Evolutionary conservation across 35 echinoderm and acorn worm species (phyloP).

Genomic region (Hemicentrotus pulcherrimus): DNA sequence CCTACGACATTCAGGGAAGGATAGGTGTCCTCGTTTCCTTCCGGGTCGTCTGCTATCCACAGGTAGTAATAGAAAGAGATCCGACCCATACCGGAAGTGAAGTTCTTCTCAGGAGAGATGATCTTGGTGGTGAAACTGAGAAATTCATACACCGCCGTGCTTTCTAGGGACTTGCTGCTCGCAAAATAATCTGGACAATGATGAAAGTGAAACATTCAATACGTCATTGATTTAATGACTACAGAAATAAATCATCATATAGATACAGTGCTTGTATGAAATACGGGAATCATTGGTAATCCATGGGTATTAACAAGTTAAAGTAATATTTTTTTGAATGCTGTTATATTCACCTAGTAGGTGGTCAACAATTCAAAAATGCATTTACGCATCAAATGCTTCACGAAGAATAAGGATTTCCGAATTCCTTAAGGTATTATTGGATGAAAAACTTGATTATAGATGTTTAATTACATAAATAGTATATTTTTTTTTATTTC

Average conservation of each 20-base stretch:
- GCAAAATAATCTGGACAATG: conserved; percentile 15
- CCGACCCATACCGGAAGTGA: conserved; percentile 8
- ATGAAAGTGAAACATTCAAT: background rate
- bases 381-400: no score
- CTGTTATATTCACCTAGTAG: no score
- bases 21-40: conserved; percentile 30
- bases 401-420: no score
- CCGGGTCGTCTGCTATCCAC: conserved; percentile 41
- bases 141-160: background rate
- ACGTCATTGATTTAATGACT: background rate
- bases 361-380: no score
- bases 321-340: no score
- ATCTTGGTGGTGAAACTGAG: conserved; percentile 31
- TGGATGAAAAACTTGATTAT: no score
- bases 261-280: no score
- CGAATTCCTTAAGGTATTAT: no score
- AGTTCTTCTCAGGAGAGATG: conserved; percentile 30
- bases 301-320: no score
- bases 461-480: no score
- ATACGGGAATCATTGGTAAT: no score
- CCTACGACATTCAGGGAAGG: conserved; percentile 21
- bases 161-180: background rate
- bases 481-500: no score
- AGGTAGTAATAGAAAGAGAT: conserved; percentile 37
- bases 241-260: background rate